Percentiles rank a stretch among this genome's conserved stretches.
These are phyloP conservation scores for Anarsia innoxiella DNA, from an alignment of 2,888 invertebrate species.

Conservation along the genomic window DNA sequence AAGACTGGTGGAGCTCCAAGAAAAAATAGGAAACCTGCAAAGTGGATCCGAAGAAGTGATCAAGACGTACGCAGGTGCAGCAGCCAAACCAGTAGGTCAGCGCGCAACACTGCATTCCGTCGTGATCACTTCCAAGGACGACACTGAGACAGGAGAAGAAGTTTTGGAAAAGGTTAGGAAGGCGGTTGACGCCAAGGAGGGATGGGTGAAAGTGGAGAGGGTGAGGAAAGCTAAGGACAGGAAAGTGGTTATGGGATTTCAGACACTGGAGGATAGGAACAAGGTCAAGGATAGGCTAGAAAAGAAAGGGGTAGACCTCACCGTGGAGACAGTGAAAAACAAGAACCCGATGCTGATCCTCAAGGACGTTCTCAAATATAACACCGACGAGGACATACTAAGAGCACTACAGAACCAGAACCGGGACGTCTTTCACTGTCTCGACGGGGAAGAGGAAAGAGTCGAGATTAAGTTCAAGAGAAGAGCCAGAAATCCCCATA, in stretches of 20 bases:
- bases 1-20: not conserved
- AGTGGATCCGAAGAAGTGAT: no score
- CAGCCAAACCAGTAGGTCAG: not conserved
- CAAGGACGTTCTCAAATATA: not conserved
- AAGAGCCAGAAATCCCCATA: not conserved
- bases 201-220: conserved; percentile 8
- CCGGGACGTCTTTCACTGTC: not conserved
- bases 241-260: conserved; percentile 14
- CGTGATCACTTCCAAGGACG: not conserved
- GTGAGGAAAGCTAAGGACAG: conserved; percentile 15
- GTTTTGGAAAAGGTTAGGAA: conserved; percentile 9
- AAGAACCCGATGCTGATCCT: conserved; percentile 13
- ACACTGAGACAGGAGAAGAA: conserved; percentile 7
- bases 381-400: conserved; percentile 3
- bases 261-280: conserved; percentile 6
- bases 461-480: not conserved
- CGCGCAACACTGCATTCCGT: conserved; percentile 1
- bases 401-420: not conserved
- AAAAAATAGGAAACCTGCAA: not conserved
- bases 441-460: not conserved
- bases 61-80: conserved; percentile 1
- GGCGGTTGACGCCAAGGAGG: conserved; percentile 10
- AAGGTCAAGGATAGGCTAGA: not conserved
- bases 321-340: conserved; percentile 11
- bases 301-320: not conserved